Base-by-base conservation (phyloP, 2,113 vertebrate species). In the Sakesphorus luctuosus region DNA sequence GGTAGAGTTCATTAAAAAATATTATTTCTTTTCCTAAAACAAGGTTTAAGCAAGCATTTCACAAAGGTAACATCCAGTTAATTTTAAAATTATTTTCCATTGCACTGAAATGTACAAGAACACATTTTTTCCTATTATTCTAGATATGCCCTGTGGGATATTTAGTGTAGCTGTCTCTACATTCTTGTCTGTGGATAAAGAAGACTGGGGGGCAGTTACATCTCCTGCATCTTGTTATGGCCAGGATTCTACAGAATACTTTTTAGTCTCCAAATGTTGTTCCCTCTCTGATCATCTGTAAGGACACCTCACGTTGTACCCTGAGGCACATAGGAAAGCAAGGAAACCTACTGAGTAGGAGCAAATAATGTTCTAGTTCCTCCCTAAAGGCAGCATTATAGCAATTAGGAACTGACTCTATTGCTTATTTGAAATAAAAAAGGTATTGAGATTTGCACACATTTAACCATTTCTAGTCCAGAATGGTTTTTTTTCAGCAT, bases 371-470 rank as follows among this genome's bases (percentile, higher is more conserved):
- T 58, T 80, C 50, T 55, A 77, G 58, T 55, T 83, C 28, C 46
- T 7, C 46, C 83, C 55, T 65, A 83, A 77, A 88, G 79, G 75
- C 79, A 93, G 18, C 23, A 53, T 63, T 56, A 33, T 21, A 84
- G 61, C 73, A 95, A 68, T 77, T 94, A 90, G 67, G 20, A 93
- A 56, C 44, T 89, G 68, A 52, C 18, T 78, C 23, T 23, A 21
- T 35, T 61, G 74, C 44, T 93, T 84, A 55, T 87, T 91, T 82
- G 69, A 84, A 84, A 75, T 82, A 84, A 93, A 94, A 93, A 75
- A 19, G 5, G 18, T 13, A 24, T 38, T 74, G 68, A 87, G 82
- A 87, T 68, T 59, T 73, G 33, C 40, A 31, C 44, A 24, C 6
- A 24, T 84, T 96, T 79, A 87, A 89, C 35, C 3, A 28, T 69